phyloP scores from a whole-genome alignment of 2,113 vertebrate species.

The Ceyx melanurus region DNA sequence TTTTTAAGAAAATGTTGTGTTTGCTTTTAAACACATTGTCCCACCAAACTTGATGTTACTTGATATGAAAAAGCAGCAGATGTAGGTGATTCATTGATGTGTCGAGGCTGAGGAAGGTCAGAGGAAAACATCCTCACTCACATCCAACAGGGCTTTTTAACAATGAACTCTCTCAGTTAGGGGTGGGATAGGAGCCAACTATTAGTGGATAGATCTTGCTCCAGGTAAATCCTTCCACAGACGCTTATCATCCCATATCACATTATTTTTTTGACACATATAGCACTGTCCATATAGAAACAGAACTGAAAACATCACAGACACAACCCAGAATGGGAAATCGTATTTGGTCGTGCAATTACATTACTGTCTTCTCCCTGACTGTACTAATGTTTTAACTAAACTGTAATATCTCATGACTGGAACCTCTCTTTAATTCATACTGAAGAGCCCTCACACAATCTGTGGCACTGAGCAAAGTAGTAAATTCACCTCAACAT shows the following conservation, averaged over 20 bases:
- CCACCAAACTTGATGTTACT: not conserved
- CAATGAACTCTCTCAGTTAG: not conserved
- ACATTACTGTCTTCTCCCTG: not conserved
- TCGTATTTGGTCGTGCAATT: not conserved
- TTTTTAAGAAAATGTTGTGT: not conserved
- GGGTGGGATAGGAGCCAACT: not conserved
- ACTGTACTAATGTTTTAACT: not conserved
- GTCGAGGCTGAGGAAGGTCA: not conserved
- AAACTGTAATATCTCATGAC: conserved; percentile 21
- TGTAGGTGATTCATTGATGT: not conserved
- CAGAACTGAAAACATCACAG: not conserved
- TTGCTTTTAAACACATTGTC: not conserved
- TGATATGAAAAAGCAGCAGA: not conserved
- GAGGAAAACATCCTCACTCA: not conserved
- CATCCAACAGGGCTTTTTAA: not conserved
- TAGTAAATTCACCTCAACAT: conserved; percentile 53
- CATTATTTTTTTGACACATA: not conserved
- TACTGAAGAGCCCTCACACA: conserved; percentile 6
- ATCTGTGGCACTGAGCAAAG: conserved; percentile 34
- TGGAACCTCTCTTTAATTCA: conserved; percentile 47
- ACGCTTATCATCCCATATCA: not conserved
- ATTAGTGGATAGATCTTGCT: not conserved
- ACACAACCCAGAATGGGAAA: not conserved
- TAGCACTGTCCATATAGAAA: not conserved
- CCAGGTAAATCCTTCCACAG: not conserved